phyloP scores from a whole-genome alignment of 2,888 invertebrate species.

The Tachina fera region DNA sequence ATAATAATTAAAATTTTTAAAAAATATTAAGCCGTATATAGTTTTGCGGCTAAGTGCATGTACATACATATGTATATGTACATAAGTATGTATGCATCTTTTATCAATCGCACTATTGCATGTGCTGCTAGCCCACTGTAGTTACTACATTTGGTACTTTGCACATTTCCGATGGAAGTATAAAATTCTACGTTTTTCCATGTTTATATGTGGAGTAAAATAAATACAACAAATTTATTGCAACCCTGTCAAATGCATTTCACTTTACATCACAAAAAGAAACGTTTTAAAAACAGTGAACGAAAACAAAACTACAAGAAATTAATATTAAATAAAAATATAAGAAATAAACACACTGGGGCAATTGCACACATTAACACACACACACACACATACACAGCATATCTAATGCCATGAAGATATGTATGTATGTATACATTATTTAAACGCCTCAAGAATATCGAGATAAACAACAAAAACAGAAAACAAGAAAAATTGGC shows the following conservation, averaged over 20 bases:
- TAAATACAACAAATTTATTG: slow-evolving; percentile 57
- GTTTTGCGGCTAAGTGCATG: too few relatives aligned
- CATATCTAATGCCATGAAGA: slow-evolving; percentile 7
- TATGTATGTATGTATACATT: background rate
- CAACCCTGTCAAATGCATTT: slow-evolving; percentile 66
- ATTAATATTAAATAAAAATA: slow-evolving; percentile 43
- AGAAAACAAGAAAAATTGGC: slow-evolving; percentile 55
- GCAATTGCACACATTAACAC: slow-evolving; percentile 6
- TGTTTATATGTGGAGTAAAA: slow-evolving; percentile 29
- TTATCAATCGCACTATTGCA: background rate
- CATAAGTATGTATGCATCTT: too few relatives aligned
- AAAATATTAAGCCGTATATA: too few relatives aligned
- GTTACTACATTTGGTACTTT: slow-evolving; percentile 27
- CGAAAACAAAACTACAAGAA: slow-evolving; percentile 43
- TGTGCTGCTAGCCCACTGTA: slow-evolving; percentile 30
- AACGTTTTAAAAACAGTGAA: slow-evolving; percentile 13
- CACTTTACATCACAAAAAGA: slow-evolving; percentile 13
- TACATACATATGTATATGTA: too few relatives aligned
- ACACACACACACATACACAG: background rate
- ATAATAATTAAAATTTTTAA: too few relatives aligned
- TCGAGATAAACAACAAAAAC: slow-evolving; percentile 64
- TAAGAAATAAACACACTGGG: slow-evolving; percentile 41
- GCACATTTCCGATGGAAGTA: slow-evolving; percentile 52
- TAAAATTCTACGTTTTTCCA: slow-evolving; percentile 47
- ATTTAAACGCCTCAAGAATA: slow-evolving; percentile 57